phyloP scores from a whole-genome alignment of 2,113 vertebrate genomes.

The Brachypteracias leptosomus region DNA sequence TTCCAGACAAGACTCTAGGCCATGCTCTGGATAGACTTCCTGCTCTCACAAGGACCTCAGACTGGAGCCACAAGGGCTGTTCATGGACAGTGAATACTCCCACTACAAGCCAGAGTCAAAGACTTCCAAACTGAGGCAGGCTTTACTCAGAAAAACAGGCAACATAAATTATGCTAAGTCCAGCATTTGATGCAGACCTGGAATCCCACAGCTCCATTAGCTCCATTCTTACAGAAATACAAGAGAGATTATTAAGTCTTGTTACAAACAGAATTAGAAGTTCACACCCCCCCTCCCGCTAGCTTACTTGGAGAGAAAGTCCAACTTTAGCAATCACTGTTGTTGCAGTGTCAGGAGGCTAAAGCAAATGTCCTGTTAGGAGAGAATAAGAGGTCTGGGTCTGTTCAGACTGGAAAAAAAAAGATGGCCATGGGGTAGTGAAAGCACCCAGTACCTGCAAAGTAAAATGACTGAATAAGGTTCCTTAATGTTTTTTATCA shows the following conservation, averaged over 20 bases:
- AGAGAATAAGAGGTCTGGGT: background rate
- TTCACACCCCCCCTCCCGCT: too few relatives aligned
- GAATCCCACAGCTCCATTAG: background rate
- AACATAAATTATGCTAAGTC: background rate
- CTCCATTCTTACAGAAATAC: background rate
- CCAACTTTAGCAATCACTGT: background rate
- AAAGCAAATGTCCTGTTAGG: background rate
- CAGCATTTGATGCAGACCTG: background rate
- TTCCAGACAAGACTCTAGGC: background rate
- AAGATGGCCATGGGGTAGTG: fast-evolving
- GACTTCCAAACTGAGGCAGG: background rate
- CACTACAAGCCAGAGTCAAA: background rate
- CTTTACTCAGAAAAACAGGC: background rate
- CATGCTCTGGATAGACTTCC: background rate
- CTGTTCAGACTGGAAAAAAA: background rate
- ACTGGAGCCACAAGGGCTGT: background rate
- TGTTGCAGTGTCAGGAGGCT: background rate
- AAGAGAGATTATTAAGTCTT: background rate
- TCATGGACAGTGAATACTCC: background rate
- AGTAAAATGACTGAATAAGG: background rate
- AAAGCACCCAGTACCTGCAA: background rate
- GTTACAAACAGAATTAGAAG: background rate
- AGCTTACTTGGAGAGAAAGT: background rate
- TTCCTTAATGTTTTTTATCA: background rate
- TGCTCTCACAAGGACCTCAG: background rate